A percentile compares a stretch with the other conserved stretches of the same genome.
phyloP scores from a whole-genome alignment of 1,140 invertebrate genomes.

The Papilio xuthus region DNA sequence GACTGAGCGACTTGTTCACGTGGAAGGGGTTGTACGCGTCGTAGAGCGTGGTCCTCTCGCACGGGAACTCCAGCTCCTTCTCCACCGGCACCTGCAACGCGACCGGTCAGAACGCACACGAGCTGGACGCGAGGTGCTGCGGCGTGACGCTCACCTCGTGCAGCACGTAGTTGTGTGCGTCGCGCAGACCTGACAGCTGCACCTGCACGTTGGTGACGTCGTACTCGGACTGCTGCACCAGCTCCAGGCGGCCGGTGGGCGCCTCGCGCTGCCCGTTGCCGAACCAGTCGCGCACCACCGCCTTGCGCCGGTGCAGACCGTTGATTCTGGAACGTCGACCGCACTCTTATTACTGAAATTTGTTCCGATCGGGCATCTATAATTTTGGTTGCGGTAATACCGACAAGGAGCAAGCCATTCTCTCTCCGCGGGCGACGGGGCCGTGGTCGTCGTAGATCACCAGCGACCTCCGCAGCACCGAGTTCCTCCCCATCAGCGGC shows the following conservation, averaged over 20 bases:
- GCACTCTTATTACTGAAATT: not conserved
- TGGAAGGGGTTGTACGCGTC: conserved; percentile 92
- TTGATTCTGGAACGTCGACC: conserved; percentile 83
- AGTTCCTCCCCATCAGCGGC: conserved; percentile 88
- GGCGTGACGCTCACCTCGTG: conserved; percentile 85
- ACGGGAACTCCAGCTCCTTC: conserved; percentile 92
- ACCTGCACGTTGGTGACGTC: conserved; percentile 91
- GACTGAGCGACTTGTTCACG: conserved; percentile 84
- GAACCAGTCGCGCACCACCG: conserved; percentile 93
- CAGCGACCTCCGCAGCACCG: conserved; percentile 91
- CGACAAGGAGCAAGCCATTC: conserved; percentile 94
- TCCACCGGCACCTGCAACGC: conserved; percentile 87
- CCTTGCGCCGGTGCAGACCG: conserved; percentile 89
- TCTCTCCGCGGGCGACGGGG: conserved; percentile 91
- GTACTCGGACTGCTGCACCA: conserved; percentile 92
- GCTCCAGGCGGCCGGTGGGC: conserved; percentile 89
- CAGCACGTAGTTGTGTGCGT: conserved; percentile 89
- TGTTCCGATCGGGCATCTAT: no score
- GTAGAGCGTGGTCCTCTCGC: conserved; percentile 90
- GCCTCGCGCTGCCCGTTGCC: conserved; percentile 86
- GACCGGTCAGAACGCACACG: not conserved
- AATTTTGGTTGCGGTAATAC: no score
- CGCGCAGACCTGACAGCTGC: conserved; percentile 87
- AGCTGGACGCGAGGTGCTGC: not conserved
- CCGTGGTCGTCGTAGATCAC: conserved; percentile 95